A percentile compares a stretch with the other conserved stretches of the same genome.
Evolutionary conservation across 2,888 invertebrate genomes (phyloP).

Genomic region (Beris morrisii): DNA sequence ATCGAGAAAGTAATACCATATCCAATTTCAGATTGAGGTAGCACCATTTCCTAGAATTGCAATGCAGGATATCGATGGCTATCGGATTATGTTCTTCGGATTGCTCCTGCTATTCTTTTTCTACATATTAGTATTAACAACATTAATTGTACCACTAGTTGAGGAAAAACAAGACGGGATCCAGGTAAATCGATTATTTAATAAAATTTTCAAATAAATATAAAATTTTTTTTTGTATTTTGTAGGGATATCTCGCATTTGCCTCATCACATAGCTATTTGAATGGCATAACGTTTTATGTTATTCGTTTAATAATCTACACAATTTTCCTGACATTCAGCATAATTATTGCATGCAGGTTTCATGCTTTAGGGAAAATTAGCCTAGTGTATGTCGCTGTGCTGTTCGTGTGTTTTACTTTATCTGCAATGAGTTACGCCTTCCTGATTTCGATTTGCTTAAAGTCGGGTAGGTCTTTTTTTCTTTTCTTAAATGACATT

Average conservation of each 20-base stretch:
- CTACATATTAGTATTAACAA: conserved; percentile 47
- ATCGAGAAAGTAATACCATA: background rate
- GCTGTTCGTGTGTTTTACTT: conserved; percentile 47
- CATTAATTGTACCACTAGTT: conserved; percentile 60
- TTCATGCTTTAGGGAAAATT: conserved; percentile 40
- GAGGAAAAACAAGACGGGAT: conserved; percentile 65
- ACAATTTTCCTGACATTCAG: conserved; percentile 42
- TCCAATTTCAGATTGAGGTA: conserved; percentile 41
- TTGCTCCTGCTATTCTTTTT: conserved; percentile 48
- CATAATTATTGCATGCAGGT: conserved; percentile 43
- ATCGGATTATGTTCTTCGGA: conserved; percentile 46
- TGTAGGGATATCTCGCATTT: conserved; percentile 42
- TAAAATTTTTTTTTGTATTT: conserved; percentile 26
- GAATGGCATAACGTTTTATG: conserved; percentile 52
- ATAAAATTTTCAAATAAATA: background rate
- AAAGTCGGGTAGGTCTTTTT: conserved; percentile 49
- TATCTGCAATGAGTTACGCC: conserved; percentile 50
- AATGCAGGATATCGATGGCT: conserved; percentile 42
- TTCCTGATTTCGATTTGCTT: conserved; percentile 54
- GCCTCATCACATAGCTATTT: conserved; percentile 52
- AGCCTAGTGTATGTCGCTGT: conserved; percentile 42
- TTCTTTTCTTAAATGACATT: background rate
- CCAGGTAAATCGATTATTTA: conserved; percentile 54
- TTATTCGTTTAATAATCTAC: conserved; percentile 48
- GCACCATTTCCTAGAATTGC: conserved; percentile 47